Conservation (phyloP, 2,113 vertebrate species). For the Geococcyx californianus region DNA sequence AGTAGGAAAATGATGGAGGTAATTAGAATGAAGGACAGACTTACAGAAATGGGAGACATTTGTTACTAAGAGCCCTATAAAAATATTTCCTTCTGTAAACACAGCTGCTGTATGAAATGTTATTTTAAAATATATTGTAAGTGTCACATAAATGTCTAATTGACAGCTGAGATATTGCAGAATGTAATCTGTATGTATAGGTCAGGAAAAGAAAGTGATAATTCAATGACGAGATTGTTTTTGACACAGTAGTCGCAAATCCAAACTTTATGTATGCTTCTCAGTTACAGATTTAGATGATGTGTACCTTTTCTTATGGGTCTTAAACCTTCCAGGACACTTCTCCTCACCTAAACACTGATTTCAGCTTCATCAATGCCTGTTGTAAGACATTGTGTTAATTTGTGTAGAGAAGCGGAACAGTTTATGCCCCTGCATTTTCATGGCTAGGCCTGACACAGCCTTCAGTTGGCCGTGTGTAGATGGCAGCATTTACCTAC, state of each 20-base stretch:
- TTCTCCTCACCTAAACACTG: not conserved
- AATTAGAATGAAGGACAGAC: slow-evolving; percentile 46
- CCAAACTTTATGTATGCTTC: not conserved
- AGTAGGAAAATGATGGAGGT: slow-evolving; percentile 53
- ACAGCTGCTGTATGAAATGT: slow-evolving; percentile 76
- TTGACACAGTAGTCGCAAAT: not conserved
- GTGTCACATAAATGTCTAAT: slow-evolving; percentile 38
- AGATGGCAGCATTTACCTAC: slow-evolving; percentile 67
- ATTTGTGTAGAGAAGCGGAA: not conserved
- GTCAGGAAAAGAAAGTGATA: slow-evolving; percentile 12
- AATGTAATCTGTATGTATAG: not conserved
- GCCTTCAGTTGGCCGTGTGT: slow-evolving; percentile 20
- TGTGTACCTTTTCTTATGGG: not conserved
- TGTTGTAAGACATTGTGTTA: not conserved
- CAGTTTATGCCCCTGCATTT: not conserved
- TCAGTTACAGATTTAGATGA: not conserved
- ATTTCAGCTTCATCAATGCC: not conserved
- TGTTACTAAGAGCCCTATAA: slow-evolving; percentile 63
- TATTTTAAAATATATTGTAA: slow-evolving; percentile 41
- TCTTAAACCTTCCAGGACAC: not conserved
- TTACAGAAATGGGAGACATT: slow-evolving; percentile 58
- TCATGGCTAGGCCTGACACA: not conserved
- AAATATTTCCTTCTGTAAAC: slow-evolving; percentile 82
- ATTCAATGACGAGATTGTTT: not conserved
- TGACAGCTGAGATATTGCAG: slow-evolving; percentile 27